phyloP scores from a whole-genome alignment of 2,888 invertebrate genomes.

The Sphecodes monilicornis region DNA sequence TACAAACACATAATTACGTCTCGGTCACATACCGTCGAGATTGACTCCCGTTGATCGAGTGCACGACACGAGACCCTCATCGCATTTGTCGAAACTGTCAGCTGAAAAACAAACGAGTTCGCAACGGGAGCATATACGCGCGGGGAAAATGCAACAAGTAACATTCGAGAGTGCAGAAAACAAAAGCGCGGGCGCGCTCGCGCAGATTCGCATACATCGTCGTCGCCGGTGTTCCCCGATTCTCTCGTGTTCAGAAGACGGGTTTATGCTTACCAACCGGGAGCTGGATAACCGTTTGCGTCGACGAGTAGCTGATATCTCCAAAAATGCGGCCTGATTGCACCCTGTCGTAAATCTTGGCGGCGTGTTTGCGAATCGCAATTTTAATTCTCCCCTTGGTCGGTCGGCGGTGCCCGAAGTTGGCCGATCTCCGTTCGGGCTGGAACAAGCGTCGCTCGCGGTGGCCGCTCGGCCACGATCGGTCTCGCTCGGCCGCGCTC shows the following conservation, averaged over 20 bases:
- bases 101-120: slow-evolving; percentile 6
- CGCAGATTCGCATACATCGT: not conserved
- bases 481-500: slow-evolving; percentile 69
- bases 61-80: not conserved
- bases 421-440: slow-evolving; percentile 29
- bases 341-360: slow-evolving; percentile 30
- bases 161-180: slow-evolving; percentile 29
- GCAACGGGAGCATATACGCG: not conserved
- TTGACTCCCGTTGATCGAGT: not conserved
- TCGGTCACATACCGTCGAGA: not conserved
- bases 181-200: slow-evolving; percentile 38
- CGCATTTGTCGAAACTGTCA: not conserved
- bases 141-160: slow-evolving; percentile 59
- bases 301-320: not conserved
- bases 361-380: slow-evolving; percentile 28
- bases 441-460: slow-evolving; percentile 61
- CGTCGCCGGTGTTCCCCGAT: not conserved
- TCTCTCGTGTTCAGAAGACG: not conserved
- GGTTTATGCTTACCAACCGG: not conserved
- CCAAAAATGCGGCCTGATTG: slow-evolving; percentile 12
- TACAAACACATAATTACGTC: not conserved
- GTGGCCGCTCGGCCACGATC: slow-evolving; percentile 72
- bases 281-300: not conserved
- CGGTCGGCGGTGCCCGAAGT: slow-evolving; percentile 29
- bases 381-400: slow-evolving; percentile 47